Evolutionary conservation across 2,888 invertebrate species (phyloP).

Genomic region (Achlya flavicornis): DNA sequence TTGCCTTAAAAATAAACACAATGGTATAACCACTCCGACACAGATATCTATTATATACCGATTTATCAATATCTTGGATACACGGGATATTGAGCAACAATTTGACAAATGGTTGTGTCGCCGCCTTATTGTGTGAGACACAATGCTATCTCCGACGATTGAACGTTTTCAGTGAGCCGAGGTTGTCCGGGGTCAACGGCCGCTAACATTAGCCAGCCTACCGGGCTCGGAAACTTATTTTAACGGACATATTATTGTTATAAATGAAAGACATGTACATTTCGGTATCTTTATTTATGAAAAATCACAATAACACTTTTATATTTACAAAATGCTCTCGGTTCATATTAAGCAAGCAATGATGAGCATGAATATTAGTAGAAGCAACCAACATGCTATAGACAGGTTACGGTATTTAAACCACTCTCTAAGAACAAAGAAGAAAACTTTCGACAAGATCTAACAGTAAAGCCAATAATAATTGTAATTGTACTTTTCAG

Average conservation of each 20-base stretch:
- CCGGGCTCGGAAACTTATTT: background rate
- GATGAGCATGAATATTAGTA: background rate
- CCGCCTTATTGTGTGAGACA: constrained; percentile 5
- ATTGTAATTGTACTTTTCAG: background rate
- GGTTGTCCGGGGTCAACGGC: constrained; percentile 11
- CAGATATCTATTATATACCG: background rate
- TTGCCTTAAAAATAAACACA: too few species aligned
- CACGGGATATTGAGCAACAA: background rate
- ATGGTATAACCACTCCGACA: too few species aligned
- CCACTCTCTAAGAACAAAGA: background rate
- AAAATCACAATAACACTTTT: background rate
- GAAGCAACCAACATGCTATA: background rate
- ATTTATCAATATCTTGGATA: background rate
- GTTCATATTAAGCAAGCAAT: background rate
- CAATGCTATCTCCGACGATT: constrained; percentile 11
- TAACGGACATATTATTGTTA: background rate
- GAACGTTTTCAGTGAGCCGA: constrained; percentile 4
- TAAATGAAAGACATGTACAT: constrained; percentile 1
- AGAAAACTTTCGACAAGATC: background rate
- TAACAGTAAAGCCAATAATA: background rate
- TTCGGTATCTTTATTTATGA: background rate
- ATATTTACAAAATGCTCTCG: background rate
- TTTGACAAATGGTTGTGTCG: constrained; percentile 5
- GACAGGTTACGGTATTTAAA: too few species aligned
- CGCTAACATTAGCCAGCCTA: constrained; percentile 4